These are phyloP conservation scores for Notospermus geniculatus DNA, from an alignment of 1,140 invertebrate genomes.

Conservation along the genomic window DNA sequence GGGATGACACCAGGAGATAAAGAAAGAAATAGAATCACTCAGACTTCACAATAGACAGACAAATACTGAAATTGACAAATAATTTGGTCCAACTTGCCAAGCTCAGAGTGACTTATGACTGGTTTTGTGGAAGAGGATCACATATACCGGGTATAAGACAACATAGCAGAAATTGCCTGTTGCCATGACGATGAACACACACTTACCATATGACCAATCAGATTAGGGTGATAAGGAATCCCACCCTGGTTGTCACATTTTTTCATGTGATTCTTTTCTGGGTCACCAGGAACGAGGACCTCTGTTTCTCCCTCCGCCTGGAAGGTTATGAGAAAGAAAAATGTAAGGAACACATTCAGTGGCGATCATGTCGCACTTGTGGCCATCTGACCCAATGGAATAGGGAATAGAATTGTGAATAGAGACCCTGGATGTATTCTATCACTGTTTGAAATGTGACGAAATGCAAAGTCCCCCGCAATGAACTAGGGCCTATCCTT, in stretches of 20 bases:
- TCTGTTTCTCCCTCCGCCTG: conserved; percentile 11
- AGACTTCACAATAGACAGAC: no score
- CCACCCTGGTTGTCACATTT: conserved; percentile 68
- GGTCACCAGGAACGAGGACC: conserved; percentile 80
- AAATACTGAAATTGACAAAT: not conserved
- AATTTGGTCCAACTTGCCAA: not conserved
- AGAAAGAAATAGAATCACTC: no score
- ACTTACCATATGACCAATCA: conserved; percentile 57
- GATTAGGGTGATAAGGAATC: conserved; percentile 73
- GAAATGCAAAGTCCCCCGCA: no score
- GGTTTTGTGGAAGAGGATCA: not conserved
- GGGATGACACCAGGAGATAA: no score
- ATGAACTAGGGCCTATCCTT: no score
- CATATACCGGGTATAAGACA: not conserved
- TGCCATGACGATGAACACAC: conserved; percentile 1
- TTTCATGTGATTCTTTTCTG: conserved; percentile 67
- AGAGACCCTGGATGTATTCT: no score
- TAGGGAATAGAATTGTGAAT: not conserved
- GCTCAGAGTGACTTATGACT: no score
- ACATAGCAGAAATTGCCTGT: not conserved
- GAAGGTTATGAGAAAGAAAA: not conserved
- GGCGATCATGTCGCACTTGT: not conserved
- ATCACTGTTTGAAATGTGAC: no score
- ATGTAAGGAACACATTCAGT: no score
- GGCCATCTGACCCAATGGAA: conserved; percentile 4